Base-by-base conservation (phyloP, 2,888 invertebrate genomes). In the Bugulina stolonifera region DNA sequence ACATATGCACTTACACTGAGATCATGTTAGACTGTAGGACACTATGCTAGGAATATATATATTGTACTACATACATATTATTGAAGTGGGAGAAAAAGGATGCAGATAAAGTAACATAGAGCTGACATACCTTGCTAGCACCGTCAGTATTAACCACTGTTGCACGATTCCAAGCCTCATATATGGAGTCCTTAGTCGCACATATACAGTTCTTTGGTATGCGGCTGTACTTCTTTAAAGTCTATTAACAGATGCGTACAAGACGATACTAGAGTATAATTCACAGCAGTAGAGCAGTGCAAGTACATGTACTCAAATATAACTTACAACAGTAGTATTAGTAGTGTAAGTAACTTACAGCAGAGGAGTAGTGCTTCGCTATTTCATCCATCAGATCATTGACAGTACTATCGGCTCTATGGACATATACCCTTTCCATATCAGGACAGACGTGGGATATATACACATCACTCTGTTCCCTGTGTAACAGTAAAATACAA, bases 91-190 rank as follows among this genome's bases (percentile, higher is more conserved):
- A n/a, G n/a, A n/a, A n/a, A n/a, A n/a, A n/a, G n/a, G n/a, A n/a
- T n/a, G n/a, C n/a, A n/a, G n/a, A n/a, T n/a, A n/a, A n/a, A n/a
- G n/a, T n/a, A n/a, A n/a, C n/a, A n/a, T n/a, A n/a, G n/a, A n/a
- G n/a, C n/a, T n/a, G 22, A 52, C 52, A 52, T 52, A 52, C 52
- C 22, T 52, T 52, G 22, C 10, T 52, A 14, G 52, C 10, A 52
- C 10, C 5, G 10, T 55, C 55, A 14, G 55, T 25, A 18, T 25
- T n/a, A 3, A 32, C 14, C 2, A 64, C 64, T 29, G n/a, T 14
- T 32, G 64, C 64, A 27, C 64, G 64, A 32, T 27, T 64, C 64
- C 64, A 64, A 5, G 64, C 64, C 25, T 64, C 27, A 27, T 25
- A 64, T 5, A 3, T 3, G 2, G 32, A 64, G 64, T 64, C 64